phyloP scores from a whole-genome alignment of 2,797 vertebrate species.

The Decapterus maruadsi region DNA sequence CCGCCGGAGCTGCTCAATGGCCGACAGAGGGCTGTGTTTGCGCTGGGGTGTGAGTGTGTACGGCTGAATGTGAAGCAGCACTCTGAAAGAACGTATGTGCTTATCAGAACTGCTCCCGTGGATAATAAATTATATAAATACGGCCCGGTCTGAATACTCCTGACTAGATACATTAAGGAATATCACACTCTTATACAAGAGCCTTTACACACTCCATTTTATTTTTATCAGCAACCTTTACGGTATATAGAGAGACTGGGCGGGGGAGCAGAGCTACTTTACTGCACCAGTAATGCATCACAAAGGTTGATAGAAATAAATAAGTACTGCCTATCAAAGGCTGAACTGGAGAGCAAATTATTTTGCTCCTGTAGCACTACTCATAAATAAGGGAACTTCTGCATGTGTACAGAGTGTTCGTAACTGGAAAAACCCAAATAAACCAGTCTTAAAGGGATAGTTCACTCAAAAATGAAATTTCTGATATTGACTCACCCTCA shows the following conservation, averaged over 20 bases:
- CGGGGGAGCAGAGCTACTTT: background rate
- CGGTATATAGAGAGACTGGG: background rate
- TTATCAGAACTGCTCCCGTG: slow-evolving; percentile 36
- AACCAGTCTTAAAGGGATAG: background rate
- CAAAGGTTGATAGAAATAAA: background rate
- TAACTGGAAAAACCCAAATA: background rate
- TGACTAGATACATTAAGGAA: background rate
- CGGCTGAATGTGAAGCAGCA: slow-evolving; percentile 55
- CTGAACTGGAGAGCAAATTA: slow-evolving; percentile 9
- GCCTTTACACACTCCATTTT: background rate
- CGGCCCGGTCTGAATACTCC: background rate
- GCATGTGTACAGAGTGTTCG: background rate
- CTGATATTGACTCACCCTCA: too few species aligned
- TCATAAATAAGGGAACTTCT: background rate
- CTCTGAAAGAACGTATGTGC: slow-evolving; percentile 50
- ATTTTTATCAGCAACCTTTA: background rate
- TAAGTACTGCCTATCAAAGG: slow-evolving; percentile 2
- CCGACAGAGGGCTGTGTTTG: slow-evolving; percentile 64
- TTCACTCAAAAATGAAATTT: too few species aligned
- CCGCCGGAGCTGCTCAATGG: slow-evolving; percentile 64
- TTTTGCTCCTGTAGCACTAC: background rate
- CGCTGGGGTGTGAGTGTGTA: slow-evolving; percentile 49
- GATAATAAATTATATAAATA: background rate
- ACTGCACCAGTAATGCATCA: too few species aligned
- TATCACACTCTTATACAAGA: background rate